A percentile compares a stretch with the other conserved stretches of the same genome.
Evolutionary conservation across 2,797 vertebrate species (phyloP).

Genomic region (Enoplosus armatus): DNA sequence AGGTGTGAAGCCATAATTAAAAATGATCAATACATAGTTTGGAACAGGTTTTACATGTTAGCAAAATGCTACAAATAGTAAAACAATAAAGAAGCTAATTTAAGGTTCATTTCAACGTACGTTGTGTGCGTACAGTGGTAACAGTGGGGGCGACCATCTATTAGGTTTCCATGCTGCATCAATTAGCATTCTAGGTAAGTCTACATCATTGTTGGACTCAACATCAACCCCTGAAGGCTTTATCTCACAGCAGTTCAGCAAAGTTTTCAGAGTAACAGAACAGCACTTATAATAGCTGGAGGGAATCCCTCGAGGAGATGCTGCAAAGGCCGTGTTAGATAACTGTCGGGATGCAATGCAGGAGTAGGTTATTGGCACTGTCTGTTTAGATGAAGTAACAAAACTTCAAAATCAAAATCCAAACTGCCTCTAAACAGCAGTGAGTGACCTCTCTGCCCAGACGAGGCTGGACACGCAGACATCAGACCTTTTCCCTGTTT

Average conservation of each 20-base stretch:
- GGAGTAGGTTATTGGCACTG: conserved; percentile 16
- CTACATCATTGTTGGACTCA: conserved; percentile 29
- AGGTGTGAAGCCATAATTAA: neutral
- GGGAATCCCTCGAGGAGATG: conserved; percentile 31
- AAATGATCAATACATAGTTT: neutral
- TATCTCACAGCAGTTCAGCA: conserved; percentile 21
- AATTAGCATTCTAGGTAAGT: conserved; percentile 26
- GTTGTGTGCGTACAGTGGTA: no score
- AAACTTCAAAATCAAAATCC: conserved; percentile 19
- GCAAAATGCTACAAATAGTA: no score
- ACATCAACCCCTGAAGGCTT: conserved; percentile 17
- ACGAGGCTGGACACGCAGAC: neutral
- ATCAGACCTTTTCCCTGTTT: neutral
- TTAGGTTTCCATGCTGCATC: neutral
- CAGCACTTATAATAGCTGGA: neutral
- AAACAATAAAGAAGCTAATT: no score
- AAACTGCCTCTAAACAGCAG: conserved; percentile 14
- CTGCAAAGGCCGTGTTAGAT: conserved; percentile 28
- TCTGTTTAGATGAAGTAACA: conserved; percentile 8
- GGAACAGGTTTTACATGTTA: no score
- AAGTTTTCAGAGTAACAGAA: conserved; percentile 19
- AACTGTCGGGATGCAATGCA: conserved; percentile 12
- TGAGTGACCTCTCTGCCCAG: neutral
- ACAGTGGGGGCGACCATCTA: neutral
- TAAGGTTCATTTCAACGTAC: no score